Percentiles rank a stretch among this genome's conserved stretches.
Evolutionary conservation across 2,113 vertebrate species (phyloP).

Genomic region (Pagrus major): DNA sequence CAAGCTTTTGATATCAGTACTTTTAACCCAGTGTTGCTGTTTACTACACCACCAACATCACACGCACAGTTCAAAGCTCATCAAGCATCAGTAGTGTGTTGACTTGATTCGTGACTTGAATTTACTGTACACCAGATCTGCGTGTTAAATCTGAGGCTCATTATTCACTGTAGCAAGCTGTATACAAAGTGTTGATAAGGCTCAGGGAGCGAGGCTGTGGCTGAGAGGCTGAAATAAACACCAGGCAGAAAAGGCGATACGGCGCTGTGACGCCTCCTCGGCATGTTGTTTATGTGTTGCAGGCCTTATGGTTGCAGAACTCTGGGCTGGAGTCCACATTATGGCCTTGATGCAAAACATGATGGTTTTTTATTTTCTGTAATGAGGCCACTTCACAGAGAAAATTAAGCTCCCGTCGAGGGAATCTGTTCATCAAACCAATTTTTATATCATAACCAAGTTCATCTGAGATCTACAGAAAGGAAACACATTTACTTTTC

Average conservation of each 20-base stretch:
- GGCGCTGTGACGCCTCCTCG: constrained; percentile 29
- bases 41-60: background rate
- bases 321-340: background rate
- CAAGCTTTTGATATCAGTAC: background rate
- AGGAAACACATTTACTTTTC: background rate
- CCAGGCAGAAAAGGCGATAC: constrained; percentile 10
- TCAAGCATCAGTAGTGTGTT: background rate
- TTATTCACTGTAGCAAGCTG: constrained; percentile 4
- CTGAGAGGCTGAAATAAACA: constrained; percentile 33
- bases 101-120: constrained; percentile 1
- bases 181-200: constrained; percentile 26
- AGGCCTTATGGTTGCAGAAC: constrained; percentile 25
- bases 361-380: background rate
- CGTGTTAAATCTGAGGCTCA: background rate
- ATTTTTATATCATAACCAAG: background rate
- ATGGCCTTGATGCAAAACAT: background rate
- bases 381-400: background rate
- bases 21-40: background rate
- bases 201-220: constrained; percentile 9
- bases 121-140: background rate
- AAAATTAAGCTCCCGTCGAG: background rate
- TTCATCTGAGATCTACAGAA: background rate
- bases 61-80: background rate
- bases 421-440: background rate
- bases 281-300: constrained; percentile 15